A percentile compares a stretch with the other conserved stretches of the same genome.
phyloP scores from a whole-genome alignment of 2,113 vertebrate species.

The Nerophis ophidion region DNA sequence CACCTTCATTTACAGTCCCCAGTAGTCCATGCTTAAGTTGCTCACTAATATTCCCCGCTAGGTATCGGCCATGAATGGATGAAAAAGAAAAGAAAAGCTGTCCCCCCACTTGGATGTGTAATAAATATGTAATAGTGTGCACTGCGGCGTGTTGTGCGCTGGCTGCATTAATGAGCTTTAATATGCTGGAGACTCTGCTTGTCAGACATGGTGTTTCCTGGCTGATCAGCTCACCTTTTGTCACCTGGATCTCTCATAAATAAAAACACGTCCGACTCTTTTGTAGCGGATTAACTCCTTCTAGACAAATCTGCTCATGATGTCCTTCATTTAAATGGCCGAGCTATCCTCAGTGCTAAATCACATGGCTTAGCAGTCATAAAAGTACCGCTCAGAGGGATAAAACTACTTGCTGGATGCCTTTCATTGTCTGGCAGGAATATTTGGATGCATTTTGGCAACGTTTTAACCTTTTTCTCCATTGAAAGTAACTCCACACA shows the following conservation, averaged over 20 bases:
- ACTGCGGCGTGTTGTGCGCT: slow-evolving; percentile 1
- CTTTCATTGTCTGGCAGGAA: not conserved
- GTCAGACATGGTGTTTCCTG: slow-evolving; percentile 13
- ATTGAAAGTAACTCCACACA: no score
- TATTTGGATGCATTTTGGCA: not conserved
- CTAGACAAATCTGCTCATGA: slow-evolving; percentile 1
- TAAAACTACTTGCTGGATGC: slow-evolving; percentile 21
- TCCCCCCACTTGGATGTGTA: not conserved
- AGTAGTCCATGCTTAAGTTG: slow-evolving; percentile 13
- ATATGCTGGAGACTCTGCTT: slow-evolving; percentile 1
- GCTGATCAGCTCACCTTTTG: slow-evolving; percentile 8
- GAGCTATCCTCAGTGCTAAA: slow-evolving; percentile 13
- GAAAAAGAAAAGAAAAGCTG: not conserved
- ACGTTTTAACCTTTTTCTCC: not conserved
- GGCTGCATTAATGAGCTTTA: slow-evolving; percentile 11
- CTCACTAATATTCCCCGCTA: not conserved
- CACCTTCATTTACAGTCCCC: slow-evolving; percentile 35
- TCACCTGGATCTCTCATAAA: slow-evolving; percentile 13
- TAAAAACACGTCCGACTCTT: not conserved
- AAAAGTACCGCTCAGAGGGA: slow-evolving; percentile 11
- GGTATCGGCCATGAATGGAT: slow-evolving; percentile 4
- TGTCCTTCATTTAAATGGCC: slow-evolving; percentile 10
- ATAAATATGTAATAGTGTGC: slow-evolving; percentile 3
- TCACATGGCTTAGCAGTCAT: slow-evolving; percentile 1
- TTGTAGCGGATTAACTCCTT: slow-evolving; percentile 4